These are phyloP conservation scores for Drosophila funebris DNA, from an alignment of 1,140 invertebrate genomes.

Conservation along the genomic window DNA sequence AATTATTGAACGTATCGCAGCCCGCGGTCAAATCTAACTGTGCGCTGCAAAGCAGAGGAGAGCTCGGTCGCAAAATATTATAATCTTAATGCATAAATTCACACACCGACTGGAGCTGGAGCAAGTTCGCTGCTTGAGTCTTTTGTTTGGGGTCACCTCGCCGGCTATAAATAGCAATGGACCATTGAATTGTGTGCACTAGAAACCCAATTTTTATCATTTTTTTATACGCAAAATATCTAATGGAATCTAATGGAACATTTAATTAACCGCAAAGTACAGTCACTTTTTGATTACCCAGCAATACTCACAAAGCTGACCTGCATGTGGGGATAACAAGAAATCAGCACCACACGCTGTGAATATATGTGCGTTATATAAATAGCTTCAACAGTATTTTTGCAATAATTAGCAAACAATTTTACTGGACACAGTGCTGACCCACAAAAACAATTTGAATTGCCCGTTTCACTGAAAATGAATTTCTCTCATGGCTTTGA, in stretches of 20 bases:
- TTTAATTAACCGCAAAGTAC: constrained; percentile 67
- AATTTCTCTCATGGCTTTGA: not conserved
- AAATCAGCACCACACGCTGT: constrained; percentile 30
- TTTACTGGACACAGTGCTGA: constrained; percentile 47
- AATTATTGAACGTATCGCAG: constrained; percentile 75
- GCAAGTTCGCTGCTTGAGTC: constrained; percentile 66
- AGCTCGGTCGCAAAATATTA: constrained; percentile 61
- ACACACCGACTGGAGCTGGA: constrained; percentile 49
- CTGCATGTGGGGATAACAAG: constrained; percentile 41
- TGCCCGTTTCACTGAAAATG: not conserved
- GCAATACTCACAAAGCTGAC: constrained; percentile 2
- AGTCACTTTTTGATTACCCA: constrained; percentile 36
- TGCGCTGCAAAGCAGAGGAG: constrained; percentile 28
- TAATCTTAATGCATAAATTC: constrained; percentile 80
- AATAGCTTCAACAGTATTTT: constrained; percentile 29
- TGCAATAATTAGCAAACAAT: constrained; percentile 37
- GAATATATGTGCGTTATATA: constrained; percentile 49
- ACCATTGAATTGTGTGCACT: constrained; percentile 72
- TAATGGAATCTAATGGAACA: constrained; percentile 53
- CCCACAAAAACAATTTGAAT: constrained; percentile 28
- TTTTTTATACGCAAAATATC: constrained; percentile 45
- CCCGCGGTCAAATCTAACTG: constrained; percentile 70
- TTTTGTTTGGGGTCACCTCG: constrained; percentile 65
- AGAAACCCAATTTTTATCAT: constrained; percentile 66
- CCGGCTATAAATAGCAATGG: constrained; percentile 69